A percentile compares a stretch with the other conserved stretches of the same genome.
Conservation (phyloP, 2,888 invertebrate genomes). For the Agrotis exclamationis region DNA sequence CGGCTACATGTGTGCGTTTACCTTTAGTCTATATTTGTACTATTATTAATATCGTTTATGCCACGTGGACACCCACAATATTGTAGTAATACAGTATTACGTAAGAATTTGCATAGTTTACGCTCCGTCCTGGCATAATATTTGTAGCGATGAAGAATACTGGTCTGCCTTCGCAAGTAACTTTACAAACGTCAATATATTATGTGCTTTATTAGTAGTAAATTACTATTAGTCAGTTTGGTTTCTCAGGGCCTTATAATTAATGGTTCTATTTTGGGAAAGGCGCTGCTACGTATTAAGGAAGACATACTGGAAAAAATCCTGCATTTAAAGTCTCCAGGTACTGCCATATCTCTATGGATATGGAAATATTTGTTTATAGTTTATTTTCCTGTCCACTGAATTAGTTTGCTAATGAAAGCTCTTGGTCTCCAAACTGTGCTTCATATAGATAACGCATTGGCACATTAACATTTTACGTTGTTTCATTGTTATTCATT, state of each 20-base stretch:
- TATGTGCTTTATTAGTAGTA: slow-evolving; percentile 34
- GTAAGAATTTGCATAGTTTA: slow-evolving; percentile 52
- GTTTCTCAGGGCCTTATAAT: slow-evolving; percentile 39
- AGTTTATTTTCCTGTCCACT: neutral
- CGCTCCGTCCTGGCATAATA: slow-evolving; percentile 19
- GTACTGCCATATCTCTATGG: neutral
- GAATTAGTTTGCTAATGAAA: neutral
- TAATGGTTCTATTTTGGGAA: slow-evolving; percentile 49
- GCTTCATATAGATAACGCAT: neutral
- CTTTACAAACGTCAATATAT: slow-evolving; percentile 32
- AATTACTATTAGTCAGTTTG: slow-evolving; percentile 44
- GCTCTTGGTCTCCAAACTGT: neutral
- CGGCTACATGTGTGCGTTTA: neutral
- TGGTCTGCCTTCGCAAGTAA: slow-evolving; percentile 43
- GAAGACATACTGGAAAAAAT: slow-evolving; percentile 20
- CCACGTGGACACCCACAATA: slow-evolving; percentile 50
- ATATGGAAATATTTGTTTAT: neutral
- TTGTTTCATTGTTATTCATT: neutral
- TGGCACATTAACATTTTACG: no score
- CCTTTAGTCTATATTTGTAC: slow-evolving; percentile 17
- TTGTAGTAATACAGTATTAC: slow-evolving; percentile 32
- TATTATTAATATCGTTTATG: slow-evolving; percentile 38
- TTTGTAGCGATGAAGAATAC: slow-evolving; percentile 47
- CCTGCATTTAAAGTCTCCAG: neutral
- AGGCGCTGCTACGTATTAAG: slow-evolving; percentile 9